Base-by-base conservation (phyloP, 2,888 invertebrate genomes). In the Clepsis dumicolana region DNA sequence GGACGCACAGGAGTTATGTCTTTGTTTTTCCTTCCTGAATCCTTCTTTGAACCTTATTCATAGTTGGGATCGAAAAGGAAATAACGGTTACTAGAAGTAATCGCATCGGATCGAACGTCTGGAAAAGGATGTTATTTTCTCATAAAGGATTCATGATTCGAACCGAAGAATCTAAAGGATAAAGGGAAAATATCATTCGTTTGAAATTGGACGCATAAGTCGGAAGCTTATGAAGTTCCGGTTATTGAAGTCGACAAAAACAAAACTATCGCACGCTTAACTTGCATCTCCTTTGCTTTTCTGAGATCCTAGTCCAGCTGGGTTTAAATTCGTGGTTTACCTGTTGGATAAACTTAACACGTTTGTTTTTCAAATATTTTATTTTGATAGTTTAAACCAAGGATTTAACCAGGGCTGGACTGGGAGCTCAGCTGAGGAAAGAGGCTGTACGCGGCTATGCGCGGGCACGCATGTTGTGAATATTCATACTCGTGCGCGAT, bases 391-490 rank as follows among this genome's bases (percentile, higher is more conserved):
- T 35, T 8, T 54, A 8, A 29, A 18, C 16, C 10, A 29, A 14
- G 41, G 14, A 44, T 56, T 54, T 56, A 44, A 29, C 21, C n/a
- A 21, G n/a, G 16, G 21, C 18, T 14, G 14, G 14, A 41, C 52
- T n/a, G 53, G 53, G 52, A 41, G 38, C 25, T 53, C 16, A 56
- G 56, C 18, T 35, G 48, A 48, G 7, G 35, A 41, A 68, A 53
- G 50, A 59, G 54, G 56, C 25, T 18, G 56, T 57, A 16, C 56
- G 56, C n/a, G n/a, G n/a, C n/a, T 60, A 65, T 70, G 70, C 65
- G 32, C 35, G 52, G 35, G 48, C 70, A 70, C 70, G 70, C 25
- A n/a, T 16, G 50, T 52, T 18, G 60, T 70, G 70, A 70, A 70
- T 70, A 70, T 70, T 70, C 70, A 70, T 65, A 52, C 16, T 18